Conservation (phyloP, 2,797 vertebrate species). For the Sebastes reedi region DNA sequence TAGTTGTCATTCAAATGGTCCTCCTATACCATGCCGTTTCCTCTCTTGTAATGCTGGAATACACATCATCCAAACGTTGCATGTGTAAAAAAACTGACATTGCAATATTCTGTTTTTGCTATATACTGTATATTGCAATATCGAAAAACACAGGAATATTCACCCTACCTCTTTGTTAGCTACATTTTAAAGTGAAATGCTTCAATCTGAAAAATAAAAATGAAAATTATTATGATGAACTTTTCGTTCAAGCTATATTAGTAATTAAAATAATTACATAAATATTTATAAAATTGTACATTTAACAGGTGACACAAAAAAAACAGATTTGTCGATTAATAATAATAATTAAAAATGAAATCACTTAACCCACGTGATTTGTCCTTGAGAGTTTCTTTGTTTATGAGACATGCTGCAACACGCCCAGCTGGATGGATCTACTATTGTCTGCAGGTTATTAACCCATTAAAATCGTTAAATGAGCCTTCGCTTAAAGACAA, state of each 20-base stretch:
- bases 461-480: conserved; percentile 42
- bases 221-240: background rate
- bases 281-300: no score
- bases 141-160: no score
- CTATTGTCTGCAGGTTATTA: conserved; percentile 59
- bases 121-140: no score
- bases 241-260: background rate
- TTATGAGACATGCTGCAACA: background rate
- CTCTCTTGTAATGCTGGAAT: background rate
- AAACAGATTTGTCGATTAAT: background rate
- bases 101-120: no score
- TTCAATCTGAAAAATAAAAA: no score
- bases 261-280: background rate
- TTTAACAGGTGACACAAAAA: background rate
- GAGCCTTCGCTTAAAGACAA: background rate
- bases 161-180: no score
- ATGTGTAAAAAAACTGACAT: no score
- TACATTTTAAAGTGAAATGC: no score
- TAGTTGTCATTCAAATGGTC: background rate
- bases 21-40: background rate
- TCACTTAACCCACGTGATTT: conserved; percentile 14
- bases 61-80: background rate
- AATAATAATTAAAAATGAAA: background rate
- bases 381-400: conserved; percentile 47
- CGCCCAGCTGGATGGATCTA: conserved; percentile 9